phyloP scores from a whole-genome alignment of 2,797 vertebrate genomes.

The Melanotaenia maccullochi region DNA sequence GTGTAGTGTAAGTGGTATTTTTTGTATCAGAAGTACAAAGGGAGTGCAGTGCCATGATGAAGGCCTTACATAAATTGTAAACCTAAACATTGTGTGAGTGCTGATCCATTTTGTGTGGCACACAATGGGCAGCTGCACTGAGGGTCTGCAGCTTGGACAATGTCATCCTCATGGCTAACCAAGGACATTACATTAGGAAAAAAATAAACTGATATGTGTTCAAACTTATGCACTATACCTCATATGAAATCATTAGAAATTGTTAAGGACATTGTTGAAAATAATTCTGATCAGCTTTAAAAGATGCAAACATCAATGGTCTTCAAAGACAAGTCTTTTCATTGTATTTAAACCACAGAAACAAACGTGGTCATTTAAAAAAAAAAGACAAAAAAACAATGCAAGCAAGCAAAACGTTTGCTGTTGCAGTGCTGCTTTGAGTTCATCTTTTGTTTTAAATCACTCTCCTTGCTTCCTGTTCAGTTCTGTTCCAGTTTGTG shows the following conservation, averaged over 20 bases:
- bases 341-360: too few species aligned
- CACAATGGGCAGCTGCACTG: conserved; percentile 46
- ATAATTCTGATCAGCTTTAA: neutral
- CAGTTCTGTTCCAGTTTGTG: too few species aligned
- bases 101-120: conserved; percentile 45
- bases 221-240: conserved; percentile 1
- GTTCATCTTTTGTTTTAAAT: too few species aligned
- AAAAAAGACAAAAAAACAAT: too few species aligned
- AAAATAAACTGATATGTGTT: conserved; percentile 14
- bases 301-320: neutral
- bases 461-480: too few species aligned
- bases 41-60: conserved; percentile 64
- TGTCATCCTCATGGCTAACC: conserved; percentile 25
- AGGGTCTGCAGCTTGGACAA: conserved; percentile 34
- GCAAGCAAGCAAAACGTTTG: too few species aligned
- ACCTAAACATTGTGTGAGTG: conserved; percentile 50
- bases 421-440: too few species aligned
- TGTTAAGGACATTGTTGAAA: neutral
- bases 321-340: neutral
- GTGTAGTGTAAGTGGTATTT: conserved; percentile 25
- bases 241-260: too few species aligned
- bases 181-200: conserved; percentile 46
- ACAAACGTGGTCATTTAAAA: too few species aligned
- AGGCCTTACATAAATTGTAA: conserved; percentile 60
- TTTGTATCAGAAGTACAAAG: conserved; percentile 47